Conservation (phyloP, 2,113 vertebrate species). For the Cyprinodon brontotheroides region DNA sequence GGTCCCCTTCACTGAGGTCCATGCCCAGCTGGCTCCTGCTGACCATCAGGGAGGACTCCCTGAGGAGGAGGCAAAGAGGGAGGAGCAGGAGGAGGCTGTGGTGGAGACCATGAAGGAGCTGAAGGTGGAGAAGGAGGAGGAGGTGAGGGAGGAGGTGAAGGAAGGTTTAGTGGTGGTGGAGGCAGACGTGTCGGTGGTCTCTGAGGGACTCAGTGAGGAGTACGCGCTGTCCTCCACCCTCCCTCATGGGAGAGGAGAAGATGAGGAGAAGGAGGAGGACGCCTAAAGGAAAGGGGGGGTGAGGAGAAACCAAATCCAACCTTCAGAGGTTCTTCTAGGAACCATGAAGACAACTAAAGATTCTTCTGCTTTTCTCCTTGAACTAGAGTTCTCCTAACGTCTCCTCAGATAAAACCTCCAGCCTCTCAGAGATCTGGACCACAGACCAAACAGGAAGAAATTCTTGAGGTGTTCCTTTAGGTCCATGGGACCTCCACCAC, state of each 20-base stretch:
- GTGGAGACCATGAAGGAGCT: not conserved
- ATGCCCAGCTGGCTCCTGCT: constrained; percentile 76
- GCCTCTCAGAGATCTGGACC: not conserved
- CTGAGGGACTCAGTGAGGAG: constrained; percentile 71
- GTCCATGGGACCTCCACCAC: not conserved
- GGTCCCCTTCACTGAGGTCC: constrained; percentile 71
- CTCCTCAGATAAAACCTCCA: not conserved
- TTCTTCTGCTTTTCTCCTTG: not conserved
- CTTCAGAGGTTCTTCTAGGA: not conserved
- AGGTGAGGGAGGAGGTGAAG: constrained; percentile 1
- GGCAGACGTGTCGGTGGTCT: constrained; percentile 35
- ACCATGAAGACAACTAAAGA: not conserved
- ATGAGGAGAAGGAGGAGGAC: constrained; percentile 33
- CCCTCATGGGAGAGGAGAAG: constrained; percentile 58
- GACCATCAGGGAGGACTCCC: constrained; percentile 63
- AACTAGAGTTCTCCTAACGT: not conserved
- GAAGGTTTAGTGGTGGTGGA: constrained; percentile 26
- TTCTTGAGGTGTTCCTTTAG: not conserved
- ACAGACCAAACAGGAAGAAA: not conserved
- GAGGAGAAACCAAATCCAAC: constrained; percentile 3
- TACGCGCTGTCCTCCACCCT: constrained; percentile 76
- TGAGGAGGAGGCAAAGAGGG: not conserved
- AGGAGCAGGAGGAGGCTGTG: constrained; percentile 36
- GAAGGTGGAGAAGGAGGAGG: constrained; percentile 57
- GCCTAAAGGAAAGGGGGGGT: constrained; percentile 6